phyloP scores from a whole-genome alignment of 2,888 invertebrate species.

The Hydropsyche betteni region DNA sequence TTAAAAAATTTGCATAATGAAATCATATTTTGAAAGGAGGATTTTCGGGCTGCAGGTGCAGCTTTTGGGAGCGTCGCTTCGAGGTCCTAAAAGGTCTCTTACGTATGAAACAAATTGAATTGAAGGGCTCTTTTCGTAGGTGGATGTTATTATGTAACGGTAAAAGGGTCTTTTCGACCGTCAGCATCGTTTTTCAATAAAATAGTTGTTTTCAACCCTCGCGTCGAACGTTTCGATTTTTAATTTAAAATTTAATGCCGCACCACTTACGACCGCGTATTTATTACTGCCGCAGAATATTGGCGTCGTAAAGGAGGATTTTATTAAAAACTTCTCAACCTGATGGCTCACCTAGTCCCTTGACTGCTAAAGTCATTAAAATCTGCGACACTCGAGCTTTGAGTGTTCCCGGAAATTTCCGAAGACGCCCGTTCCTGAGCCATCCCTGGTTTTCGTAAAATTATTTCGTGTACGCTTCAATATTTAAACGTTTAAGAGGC shows the following conservation, averaged over 20 bases:
- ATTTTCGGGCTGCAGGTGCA: conserved; percentile 20
- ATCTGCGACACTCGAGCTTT: conserved; percentile 17
- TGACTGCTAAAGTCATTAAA: conserved; percentile 22
- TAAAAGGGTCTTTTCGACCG: conserved; percentile 17
- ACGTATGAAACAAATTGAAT: conserved; percentile 27
- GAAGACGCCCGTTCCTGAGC: neutral
- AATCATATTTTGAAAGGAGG: neutral
- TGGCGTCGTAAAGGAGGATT: conserved; percentile 18
- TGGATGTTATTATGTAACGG: conserved; percentile 23
- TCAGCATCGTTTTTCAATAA: conserved; percentile 15
- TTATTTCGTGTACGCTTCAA: neutral
- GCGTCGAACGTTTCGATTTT: conserved; percentile 1
- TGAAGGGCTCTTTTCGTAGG: conserved; percentile 18
- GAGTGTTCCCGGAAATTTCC: conserved; percentile 2
- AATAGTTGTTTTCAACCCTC: conserved; percentile 1
- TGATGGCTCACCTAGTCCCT: conserved; percentile 13
- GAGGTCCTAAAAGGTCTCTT: conserved; percentile 15
- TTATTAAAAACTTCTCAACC: conserved; percentile 14
- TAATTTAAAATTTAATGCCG: conserved; percentile 21
- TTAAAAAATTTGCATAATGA: neutral
- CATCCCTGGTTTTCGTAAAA: neutral
- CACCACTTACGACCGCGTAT: conserved; percentile 18
- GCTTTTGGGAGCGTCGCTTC: neutral
- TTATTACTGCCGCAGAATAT: conserved; percentile 19
- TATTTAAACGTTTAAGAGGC: neutral